Conservation (phyloP, 1,140 invertebrate species). For the Macrobrachium nipponense region DNA sequence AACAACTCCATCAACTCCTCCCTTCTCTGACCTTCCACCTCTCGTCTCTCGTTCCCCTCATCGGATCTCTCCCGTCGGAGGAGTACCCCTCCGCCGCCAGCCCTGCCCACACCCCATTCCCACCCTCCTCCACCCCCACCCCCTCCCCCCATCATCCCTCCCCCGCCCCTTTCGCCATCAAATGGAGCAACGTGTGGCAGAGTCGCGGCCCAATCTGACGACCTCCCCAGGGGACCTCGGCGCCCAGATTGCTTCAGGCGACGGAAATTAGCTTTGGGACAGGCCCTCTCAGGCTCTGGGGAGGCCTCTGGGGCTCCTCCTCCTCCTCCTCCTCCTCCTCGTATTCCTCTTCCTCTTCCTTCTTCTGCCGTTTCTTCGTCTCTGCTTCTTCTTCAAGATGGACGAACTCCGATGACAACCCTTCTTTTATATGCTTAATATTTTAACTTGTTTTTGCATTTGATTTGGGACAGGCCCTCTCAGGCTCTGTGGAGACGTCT, state of each 20-base stretch:
- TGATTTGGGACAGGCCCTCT: conserved; percentile 53
- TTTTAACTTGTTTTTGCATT: conserved; percentile 15
- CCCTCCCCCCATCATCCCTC: background rate
- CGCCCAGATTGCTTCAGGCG: conserved; percentile 59
- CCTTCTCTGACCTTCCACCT: background rate
- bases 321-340: conserved; percentile 5
- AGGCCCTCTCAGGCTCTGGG: conserved; percentile 45
- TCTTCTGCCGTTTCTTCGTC: background rate
- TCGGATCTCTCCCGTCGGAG: background rate
- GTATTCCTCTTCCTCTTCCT: background rate
- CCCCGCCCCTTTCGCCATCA: conserved; percentile 26
- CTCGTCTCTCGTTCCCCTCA: background rate
- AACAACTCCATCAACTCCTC: too few species aligned
- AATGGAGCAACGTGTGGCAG: conserved; percentile 34
- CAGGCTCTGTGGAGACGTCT: conserved; percentile 34
- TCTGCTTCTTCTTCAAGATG: background rate
- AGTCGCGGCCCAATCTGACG: conserved; percentile 50
- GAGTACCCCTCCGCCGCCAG: background rate
- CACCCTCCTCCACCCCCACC: background rate
- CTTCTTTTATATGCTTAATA: background rate
- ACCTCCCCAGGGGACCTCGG: conserved; percentile 38
- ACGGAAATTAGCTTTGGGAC: conserved; percentile 61
- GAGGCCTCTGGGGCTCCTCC: conserved; percentile 20
- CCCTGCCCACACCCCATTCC: background rate
- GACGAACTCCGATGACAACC: background rate